Evolutionary conservation across 2,888 invertebrate genomes (phyloP), one percentile per base, ranked within the genome.

Genomic region (Epinotia brunnichana): DNA sequence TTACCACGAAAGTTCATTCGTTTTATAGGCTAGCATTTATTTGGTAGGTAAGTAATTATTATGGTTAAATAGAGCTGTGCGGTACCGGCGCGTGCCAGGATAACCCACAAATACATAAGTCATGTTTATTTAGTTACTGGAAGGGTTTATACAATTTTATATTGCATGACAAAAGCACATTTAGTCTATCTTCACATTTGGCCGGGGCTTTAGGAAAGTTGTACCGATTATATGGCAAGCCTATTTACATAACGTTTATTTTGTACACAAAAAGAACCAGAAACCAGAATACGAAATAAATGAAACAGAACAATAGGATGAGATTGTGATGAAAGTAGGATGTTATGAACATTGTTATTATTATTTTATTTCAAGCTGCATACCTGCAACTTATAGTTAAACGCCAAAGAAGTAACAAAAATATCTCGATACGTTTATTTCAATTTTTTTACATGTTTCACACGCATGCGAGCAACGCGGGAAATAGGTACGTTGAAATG

Each of bases 21-120:
- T 13, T 61, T 72, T 56, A 66, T 64, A 48, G 60, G 67, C 60
- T 35, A 15, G 48, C 60, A 56, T 67, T 72, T 68, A 72, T 72
- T 72, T 72, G 72, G 61, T 48, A 24, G 61, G 67, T 72, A 72
- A 72, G 67, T 72, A 72, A 72, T 72, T 72, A 72, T 68, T 62
- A 72, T 51, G 29, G 61, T 24, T 72, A 68, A 72, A 72, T 68
- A 68, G 56, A 68, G 13, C 61, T 29, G 59, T 68, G 44, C 39
- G 44, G 72, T 72, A 24, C 72, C 72, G 13, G 44, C 48, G 5
- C 19, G 72, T 72, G 21, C 72, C 72, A 72, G 72, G 67, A 24
- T 51, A 70, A 57, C 39, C 67, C 19, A 21, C 62, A 62, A 72
- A 62, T 60, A 68, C 60, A 69, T 67, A 71, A 39, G 39, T 60